These are phyloP conservation scores for Rutpela maculata DNA, from an alignment of 2,888 invertebrate genomes.

Conservation along the genomic window DNA sequence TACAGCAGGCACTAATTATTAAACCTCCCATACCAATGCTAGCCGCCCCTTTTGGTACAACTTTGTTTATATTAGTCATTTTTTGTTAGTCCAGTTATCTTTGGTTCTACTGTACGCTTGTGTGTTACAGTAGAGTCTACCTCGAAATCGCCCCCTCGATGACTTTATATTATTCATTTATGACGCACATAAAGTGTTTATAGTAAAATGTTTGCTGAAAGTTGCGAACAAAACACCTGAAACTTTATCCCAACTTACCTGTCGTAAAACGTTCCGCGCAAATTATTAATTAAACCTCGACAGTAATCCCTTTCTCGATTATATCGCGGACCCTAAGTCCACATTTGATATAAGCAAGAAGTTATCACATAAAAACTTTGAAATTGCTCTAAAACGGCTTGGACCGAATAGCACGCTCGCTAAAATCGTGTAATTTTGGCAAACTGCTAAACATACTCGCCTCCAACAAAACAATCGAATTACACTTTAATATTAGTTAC, in stretches of 20 bases:
- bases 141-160: neutral
- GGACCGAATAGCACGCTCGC: constrained; percentile 31
- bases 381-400: constrained; percentile 58
- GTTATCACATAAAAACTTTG: constrained; percentile 64
- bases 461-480: constrained; percentile 11
- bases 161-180: neutral
- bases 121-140: neutral
- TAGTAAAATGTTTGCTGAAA: constrained; percentile 39
- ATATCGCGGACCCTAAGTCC: constrained; percentile 47
- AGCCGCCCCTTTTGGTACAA: too few relatives aligned
- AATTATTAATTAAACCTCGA: constrained; percentile 61
- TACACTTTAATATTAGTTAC: neutral
- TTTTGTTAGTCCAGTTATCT: too few relatives aligned
- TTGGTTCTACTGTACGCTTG: too few relatives aligned
- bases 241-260: constrained; percentile 55
- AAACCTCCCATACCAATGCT: too few relatives aligned
- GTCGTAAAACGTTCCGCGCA: constrained; percentile 54
- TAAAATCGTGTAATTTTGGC: constrained; percentile 37
- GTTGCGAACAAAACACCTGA: constrained; percentile 47
- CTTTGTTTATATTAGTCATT: too few relatives aligned
- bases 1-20: too few relatives aligned
- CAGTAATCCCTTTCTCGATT: constrained; percentile 56
- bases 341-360: constrained; percentile 60
- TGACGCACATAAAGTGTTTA: constrained; percentile 43
- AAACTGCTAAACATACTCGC: constrained; percentile 2